phyloP scores from a whole-genome alignment of 2,113 vertebrate genomes.

The Columba livia region DNA sequence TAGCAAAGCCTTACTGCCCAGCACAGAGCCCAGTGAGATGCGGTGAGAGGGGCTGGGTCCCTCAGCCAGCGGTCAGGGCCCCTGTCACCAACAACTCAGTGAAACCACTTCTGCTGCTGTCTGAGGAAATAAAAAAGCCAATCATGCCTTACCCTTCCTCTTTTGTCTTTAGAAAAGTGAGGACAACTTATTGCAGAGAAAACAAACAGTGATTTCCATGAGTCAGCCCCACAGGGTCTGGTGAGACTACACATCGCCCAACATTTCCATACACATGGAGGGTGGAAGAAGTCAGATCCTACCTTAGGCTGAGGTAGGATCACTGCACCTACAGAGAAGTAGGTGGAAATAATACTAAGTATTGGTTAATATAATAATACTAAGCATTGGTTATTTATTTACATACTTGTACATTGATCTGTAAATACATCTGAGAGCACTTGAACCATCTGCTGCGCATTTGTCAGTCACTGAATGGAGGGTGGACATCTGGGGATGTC shows the following conservation, averaged over 20 bases:
- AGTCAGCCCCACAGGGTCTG: background rate
- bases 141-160: background rate
- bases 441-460: constrained; percentile 38
- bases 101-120: background rate
- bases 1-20: rapidly evolving
- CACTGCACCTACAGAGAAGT: background rate
- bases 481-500: constrained; percentile 21
- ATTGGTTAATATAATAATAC: too few species aligned
- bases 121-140: background rate
- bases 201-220: background rate
- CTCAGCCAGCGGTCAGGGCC: background rate
- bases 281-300: background rate
- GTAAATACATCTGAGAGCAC: constrained; percentile 41
- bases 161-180: rapidly evolving
- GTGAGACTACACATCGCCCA: rapidly evolving
- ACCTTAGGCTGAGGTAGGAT: background rate
- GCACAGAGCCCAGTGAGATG: background rate
- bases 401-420: constrained; percentile 28
- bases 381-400: background rate
- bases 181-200: background rate
- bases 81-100: rapidly evolving
- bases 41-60: background rate
- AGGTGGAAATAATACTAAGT: background rate
- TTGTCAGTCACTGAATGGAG: constrained; percentile 15
- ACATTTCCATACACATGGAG: background rate